A percentile compares a stretch with the other conserved stretches of the same genome.
Evolutionary conservation across 1,140 invertebrate species (phyloP).

Genomic region (Gyrodactylus bullatarudis): DNA sequence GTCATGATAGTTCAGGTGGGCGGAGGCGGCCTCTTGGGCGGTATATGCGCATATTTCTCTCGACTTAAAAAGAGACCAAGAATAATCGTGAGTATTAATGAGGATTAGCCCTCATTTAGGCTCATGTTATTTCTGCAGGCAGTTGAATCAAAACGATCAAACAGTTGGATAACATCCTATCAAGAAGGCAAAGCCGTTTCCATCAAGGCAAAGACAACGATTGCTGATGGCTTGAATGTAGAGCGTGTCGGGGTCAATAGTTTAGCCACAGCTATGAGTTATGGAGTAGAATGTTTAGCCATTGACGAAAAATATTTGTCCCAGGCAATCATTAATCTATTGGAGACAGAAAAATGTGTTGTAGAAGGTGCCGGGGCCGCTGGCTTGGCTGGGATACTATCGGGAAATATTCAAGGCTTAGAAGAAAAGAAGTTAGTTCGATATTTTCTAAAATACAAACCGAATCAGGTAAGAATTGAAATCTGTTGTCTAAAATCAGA

Average conservation of each 20-base stretch:
- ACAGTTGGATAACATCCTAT: constrained; percentile 41
- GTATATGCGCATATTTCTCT: constrained; percentile 37
- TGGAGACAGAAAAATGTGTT: constrained; percentile 60
- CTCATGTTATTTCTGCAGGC: constrained; percentile 26
- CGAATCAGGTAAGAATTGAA: background rate
- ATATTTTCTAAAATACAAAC: background rate
- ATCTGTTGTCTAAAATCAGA: background rate
- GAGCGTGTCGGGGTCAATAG: constrained; percentile 57
- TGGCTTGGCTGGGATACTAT: constrained; percentile 47
- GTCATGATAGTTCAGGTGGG: constrained; percentile 39
- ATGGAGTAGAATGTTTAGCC: constrained; percentile 34
- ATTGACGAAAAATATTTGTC: constrained; percentile 33
- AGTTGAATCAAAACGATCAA: constrained; percentile 54
- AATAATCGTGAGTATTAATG: too few species aligned
- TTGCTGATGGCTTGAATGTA: constrained; percentile 63
- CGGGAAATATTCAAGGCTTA: constrained; percentile 42
- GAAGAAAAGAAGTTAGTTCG: constrained; percentile 38
- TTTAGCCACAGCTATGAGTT: constrained; percentile 34
- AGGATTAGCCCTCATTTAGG: too few species aligned
- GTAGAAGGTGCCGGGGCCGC: constrained; percentile 58
- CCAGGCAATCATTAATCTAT: constrained; percentile 42
- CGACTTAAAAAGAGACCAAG: constrained; percentile 37
- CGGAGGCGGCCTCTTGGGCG: constrained; percentile 53
- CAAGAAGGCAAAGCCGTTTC: constrained; percentile 32
- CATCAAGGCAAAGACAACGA: constrained; percentile 33